A percentile compares a stretch with the other conserved stretches of the same genome.
Conservation (phyloP, 1,140 invertebrate species). For the Archegozetes longisetosus region DNA sequence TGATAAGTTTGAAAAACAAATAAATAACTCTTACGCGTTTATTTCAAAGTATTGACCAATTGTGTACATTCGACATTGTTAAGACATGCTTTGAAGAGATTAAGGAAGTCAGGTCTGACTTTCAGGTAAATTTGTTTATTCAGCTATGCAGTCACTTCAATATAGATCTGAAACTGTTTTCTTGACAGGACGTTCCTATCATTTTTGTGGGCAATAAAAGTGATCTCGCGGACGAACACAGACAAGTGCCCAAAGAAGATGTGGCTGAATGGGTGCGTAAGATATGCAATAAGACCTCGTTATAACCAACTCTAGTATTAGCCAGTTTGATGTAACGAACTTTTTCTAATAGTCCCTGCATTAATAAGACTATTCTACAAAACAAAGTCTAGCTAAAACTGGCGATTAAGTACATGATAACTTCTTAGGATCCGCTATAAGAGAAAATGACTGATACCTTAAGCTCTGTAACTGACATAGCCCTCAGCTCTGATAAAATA, state of each 20-base stretch:
- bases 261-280: conserved; percentile 51
- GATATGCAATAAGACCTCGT: too few relatives aligned
- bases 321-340: too few relatives aligned
- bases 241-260: conserved; percentile 44
- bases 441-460: too few relatives aligned
- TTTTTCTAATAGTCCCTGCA: too few relatives aligned
- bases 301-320: too few relatives aligned
- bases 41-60: conserved; percentile 45
- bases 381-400: too few relatives aligned
- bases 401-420: too few relatives aligned
- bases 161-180: background rate
- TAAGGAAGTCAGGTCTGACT: conserved; percentile 54
- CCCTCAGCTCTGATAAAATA: too few relatives aligned
- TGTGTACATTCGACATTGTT: conserved; percentile 52
- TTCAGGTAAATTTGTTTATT: conserved; percentile 25
- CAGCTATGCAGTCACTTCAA: background rate
- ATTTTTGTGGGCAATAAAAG: conserved; percentile 70
- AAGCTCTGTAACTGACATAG: too few relatives aligned
- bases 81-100: conserved; percentile 69
- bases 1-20: background rate
- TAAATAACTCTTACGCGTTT: background rate
- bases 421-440: too few relatives aligned
- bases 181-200: conserved; percentile 55
- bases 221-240: conserved; percentile 44
- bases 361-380: too few relatives aligned